phyloP scores from a whole-genome alignment of 2,797 vertebrate species.

The Chelmon rostratus region DNA sequence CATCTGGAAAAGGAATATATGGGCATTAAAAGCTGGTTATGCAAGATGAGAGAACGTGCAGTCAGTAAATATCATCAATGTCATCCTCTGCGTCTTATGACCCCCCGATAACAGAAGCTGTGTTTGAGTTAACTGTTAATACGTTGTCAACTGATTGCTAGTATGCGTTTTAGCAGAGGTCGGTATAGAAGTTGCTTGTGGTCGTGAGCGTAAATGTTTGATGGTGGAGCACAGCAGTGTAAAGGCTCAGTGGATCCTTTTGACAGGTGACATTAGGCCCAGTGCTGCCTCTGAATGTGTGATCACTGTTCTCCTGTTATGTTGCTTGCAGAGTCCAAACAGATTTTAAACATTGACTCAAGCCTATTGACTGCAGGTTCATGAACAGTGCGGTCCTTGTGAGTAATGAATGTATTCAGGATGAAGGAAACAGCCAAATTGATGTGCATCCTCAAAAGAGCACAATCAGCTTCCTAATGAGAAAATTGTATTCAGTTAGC shows the following conservation, averaged over 20 bases:
- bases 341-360: slow-evolving; percentile 10
- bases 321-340: slow-evolving; percentile 27
- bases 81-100: neutral
- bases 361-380: slow-evolving; percentile 5
- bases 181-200: slow-evolving; percentile 40
- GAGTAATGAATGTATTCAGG: slow-evolving; percentile 31
- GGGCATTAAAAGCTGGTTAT: slow-evolving; percentile 26
- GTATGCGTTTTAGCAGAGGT: slow-evolving; percentile 35
- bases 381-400: slow-evolving; percentile 5
- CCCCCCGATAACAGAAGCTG: neutral
- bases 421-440: slow-evolving; percentile 16
- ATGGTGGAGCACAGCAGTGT: slow-evolving; percentile 12
- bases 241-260: slow-evolving; percentile 11
- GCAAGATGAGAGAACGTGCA: neutral
- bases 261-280: neutral
- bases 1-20: slow-evolving; percentile 4
- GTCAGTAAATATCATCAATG: neutral
- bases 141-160: slow-evolving; percentile 3
- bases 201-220: slow-evolving; percentile 45
- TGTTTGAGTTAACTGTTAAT: slow-evolving; percentile 16
- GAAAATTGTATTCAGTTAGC: neutral
- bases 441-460: neutral
- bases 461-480: neutral
- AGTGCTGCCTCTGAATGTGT: slow-evolving; percentile 27
- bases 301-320: slow-evolving; percentile 5